Evolutionary conservation across 2,113 vertebrate species (phyloP), one percentile per base, ranked within the genome.

Genomic region (Cromileptes altivelis): DNA sequence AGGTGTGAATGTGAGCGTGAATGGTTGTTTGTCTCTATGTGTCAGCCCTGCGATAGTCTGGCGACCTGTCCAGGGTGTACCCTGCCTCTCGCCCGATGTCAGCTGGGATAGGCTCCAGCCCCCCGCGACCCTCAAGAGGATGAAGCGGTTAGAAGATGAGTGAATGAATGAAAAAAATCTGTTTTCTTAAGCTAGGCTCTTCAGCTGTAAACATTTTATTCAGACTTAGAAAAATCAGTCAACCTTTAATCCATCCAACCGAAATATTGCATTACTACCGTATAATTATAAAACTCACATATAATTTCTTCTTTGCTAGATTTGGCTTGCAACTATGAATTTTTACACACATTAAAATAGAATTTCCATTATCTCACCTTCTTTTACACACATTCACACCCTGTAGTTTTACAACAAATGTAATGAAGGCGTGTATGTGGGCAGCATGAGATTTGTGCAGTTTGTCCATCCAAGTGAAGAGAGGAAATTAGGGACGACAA

Each of bases 381-480:
- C 18, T 45, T 80, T 75, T 19, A 50, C 23, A 57, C 40, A 61
- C 12, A 56, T 61, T 52, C 30, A 76, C 23, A 80, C 19, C 15
- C 17, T 61, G 25, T 65, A 14, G 1, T 65, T 55, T 50, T 33
- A 67, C 8, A 86, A 40, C 55, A 37, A 37, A 55, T 62, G 1
- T 67, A 53, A 56, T 52, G 17, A 70, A 37, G 25, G 18, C 1
- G 12, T 72, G 27, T 19, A 60, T 53, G 60, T 80, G 68, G 71
- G 52, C 8, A 8, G 49, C 19, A 58, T 8, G 53, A 60, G 45
- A 30, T 52, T 64, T 37, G 56, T 49, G 8, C 49, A 19, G 49
- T 58, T 69, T 69, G 58, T 82, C 60, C 55, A 58, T 75, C 58
- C 52, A 84, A 74, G 65, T 82, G 65, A 84, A 30, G 64, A 84